phyloP scores from a whole-genome alignment of 2,888 invertebrate species.

The Eubasilissa splendida region DNA sequence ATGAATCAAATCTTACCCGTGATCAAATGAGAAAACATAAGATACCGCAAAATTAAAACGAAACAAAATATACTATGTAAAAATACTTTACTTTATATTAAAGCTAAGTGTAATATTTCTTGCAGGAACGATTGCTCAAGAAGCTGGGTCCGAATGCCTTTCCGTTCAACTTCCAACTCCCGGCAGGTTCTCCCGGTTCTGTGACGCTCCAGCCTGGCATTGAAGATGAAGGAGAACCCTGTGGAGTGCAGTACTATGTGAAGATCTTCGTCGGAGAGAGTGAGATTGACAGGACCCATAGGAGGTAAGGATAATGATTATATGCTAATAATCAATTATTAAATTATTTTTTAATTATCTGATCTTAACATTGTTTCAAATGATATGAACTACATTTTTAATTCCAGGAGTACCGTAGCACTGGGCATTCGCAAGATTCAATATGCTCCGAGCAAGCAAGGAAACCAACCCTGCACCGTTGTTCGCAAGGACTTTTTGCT shows the following conservation, averaged over 20 bases:
- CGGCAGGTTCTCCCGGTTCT: conserved; percentile 90
- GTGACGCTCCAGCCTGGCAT: conserved; percentile 91
- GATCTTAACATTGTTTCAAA: too few relatives aligned
- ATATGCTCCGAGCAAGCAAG: conserved; percentile 91
- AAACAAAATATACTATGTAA: too few relatives aligned
- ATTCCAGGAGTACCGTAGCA: conserved; percentile 85
- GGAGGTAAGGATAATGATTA: conserved; percentile 71
- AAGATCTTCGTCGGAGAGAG: conserved; percentile 90
- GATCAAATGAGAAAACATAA: too few relatives aligned
- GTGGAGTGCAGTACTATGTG: conserved; percentile 93
- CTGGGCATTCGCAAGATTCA: conserved; percentile 94
- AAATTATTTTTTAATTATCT: too few relatives aligned
- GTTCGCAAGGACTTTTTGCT: conserved; percentile 96
- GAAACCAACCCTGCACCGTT: conserved; percentile 93
- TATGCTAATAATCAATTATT: background rate
- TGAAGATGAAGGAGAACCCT: conserved; percentile 91
- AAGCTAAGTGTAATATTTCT: background rate
- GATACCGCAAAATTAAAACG: too few relatives aligned
- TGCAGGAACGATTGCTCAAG: conserved; percentile 86
- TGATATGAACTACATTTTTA: background rate
- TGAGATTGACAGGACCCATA: conserved; percentile 84
- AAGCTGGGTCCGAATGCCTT: conserved; percentile 90
- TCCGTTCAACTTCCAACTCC: conserved; percentile 88
- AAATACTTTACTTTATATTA: too few relatives aligned
- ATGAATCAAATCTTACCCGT: too few relatives aligned